Conservation (phyloP, 2,888 invertebrate species). For the Oscheius sp. region DNA sequence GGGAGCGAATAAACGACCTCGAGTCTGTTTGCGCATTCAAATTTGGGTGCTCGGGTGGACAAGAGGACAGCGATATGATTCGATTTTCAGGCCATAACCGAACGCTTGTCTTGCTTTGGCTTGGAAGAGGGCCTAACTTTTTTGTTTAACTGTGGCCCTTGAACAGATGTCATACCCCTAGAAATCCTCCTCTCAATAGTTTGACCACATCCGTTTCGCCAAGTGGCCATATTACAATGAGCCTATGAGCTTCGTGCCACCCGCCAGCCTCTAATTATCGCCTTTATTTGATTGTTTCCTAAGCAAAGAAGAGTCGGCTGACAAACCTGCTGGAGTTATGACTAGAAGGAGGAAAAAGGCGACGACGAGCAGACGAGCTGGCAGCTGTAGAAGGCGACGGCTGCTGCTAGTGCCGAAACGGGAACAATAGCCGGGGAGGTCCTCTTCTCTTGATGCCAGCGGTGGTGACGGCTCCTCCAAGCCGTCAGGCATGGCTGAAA, state of each 20-base stretch:
- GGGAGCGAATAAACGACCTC: constrained; percentile 31
- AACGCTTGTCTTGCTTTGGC: too few relatives aligned
- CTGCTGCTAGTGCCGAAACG: neutral
- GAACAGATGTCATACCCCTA: neutral
- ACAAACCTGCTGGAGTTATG: constrained; percentile 17
- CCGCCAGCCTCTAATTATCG: neutral
- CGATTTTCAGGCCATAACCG: neutral
- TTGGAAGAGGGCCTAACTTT: too few relatives aligned
- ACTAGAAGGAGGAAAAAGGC: constrained; percentile 4
- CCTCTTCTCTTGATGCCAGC: constrained; percentile 20
- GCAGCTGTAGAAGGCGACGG: neutral
- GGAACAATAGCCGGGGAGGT: constrained; percentile 22
- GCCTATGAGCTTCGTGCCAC: constrained; percentile 25
- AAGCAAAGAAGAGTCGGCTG: neutral
- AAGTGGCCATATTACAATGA: constrained; percentile 26
- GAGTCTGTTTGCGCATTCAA: constrained; percentile 35
- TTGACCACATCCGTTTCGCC: neutral
- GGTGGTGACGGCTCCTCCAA: neutral
- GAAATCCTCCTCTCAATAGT: neutral
- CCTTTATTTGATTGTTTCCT: too few relatives aligned
- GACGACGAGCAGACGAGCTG: constrained; percentile 1
- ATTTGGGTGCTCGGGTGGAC: neutral
- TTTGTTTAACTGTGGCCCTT: too few relatives aligned
- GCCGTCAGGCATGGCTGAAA: too few relatives aligned
- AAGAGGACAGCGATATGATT: neutral